Percentiles rank a stretch among this genome's conserved stretches.
These are phyloP conservation scores for Xanthorhoe designata DNA, from an alignment of 2,888 invertebrate species.

Conservation along the genomic window DNA sequence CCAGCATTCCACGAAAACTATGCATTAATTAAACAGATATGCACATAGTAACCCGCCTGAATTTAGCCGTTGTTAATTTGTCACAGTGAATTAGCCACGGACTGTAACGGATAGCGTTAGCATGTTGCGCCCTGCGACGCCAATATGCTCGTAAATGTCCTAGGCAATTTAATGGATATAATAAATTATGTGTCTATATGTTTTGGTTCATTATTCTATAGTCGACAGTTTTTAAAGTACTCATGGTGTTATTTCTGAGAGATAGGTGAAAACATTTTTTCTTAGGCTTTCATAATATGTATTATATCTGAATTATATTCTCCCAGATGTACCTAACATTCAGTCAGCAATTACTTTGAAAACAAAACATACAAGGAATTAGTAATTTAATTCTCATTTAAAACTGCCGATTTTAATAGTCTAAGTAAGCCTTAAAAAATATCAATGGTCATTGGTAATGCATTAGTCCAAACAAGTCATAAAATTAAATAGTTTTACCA, in stretches of 20 bases:
- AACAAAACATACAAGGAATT: background rate
- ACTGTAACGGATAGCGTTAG: slow-evolving; percentile 81
- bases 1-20: slow-evolving; percentile 37
- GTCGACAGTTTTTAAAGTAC: background rate
- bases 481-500: slow-evolving; percentile 22
- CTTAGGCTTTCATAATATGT: too few species aligned
- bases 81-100: slow-evolving; percentile 84
- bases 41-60: slow-evolving; percentile 56
- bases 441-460: slow-evolving; percentile 2
- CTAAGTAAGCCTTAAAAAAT: slow-evolving; percentile 8
- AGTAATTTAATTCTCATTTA: background rate
- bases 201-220: slow-evolving; percentile 42
- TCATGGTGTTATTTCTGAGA: background rate
- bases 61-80: slow-evolving; percentile 84
- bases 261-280: too few species aligned
- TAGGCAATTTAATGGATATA: slow-evolving; percentile 74
- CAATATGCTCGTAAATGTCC: slow-evolving; percentile 81
- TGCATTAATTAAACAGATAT: slow-evolving; percentile 41
- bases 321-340: too few species aligned
- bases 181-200: slow-evolving; percentile 69
- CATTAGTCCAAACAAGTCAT: slow-evolving; percentile 22
- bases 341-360: too few species aligned
- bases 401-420: background rate
- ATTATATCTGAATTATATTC: too few species aligned
- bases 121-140: slow-evolving; percentile 82